Evolutionary conservation across 2,888 invertebrate genomes (phyloP).

Genomic region (Tetropium fuscum): DNA sequence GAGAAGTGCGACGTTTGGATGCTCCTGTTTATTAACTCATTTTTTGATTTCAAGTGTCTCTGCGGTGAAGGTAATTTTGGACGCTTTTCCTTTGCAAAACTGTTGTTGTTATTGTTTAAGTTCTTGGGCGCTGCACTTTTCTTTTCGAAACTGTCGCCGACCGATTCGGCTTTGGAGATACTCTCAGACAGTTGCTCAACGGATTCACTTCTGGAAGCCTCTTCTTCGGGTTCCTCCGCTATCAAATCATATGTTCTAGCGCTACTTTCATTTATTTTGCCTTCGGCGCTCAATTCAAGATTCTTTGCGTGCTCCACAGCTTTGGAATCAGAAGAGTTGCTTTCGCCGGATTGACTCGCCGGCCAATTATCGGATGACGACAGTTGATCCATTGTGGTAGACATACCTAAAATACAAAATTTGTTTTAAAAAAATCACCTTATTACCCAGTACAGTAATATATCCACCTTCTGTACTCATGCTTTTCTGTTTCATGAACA

Average conservation of each 20-base stretch:
- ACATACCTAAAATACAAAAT: constrained; percentile 62
- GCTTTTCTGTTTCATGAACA: constrained; percentile 92
- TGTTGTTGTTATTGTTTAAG: constrained; percentile 69
- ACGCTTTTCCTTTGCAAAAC: constrained; percentile 38
- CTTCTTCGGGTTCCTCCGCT: constrained; percentile 70
- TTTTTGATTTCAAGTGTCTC: constrained; percentile 40
- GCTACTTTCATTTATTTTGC: constrained; percentile 61
- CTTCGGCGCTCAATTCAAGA: constrained; percentile 62
- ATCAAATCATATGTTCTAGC: constrained; percentile 67
- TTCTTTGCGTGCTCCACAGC: constrained; percentile 42
- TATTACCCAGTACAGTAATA: too few relatives aligned
- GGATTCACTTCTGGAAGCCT: constrained; percentile 67
- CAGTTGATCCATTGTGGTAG: constrained; percentile 80
- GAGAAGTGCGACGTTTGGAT: constrained; percentile 78
- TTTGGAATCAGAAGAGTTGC: constrained; percentile 70
- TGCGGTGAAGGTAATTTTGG: constrained; percentile 35
- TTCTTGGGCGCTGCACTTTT: constrained; percentile 46
- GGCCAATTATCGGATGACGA: constrained; percentile 83
- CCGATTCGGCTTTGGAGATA: constrained; percentile 62
- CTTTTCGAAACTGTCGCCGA: constrained; percentile 53
- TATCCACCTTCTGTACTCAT: constrained; percentile 80
- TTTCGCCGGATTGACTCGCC: constrained; percentile 71
- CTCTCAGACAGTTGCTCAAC: constrained; percentile 67
- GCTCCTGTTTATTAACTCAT: constrained; percentile 75
- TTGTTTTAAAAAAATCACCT: too few relatives aligned